Conservation (phyloP, 2,797 vertebrate genomes). For the Sebastes steindachneri region DNA sequence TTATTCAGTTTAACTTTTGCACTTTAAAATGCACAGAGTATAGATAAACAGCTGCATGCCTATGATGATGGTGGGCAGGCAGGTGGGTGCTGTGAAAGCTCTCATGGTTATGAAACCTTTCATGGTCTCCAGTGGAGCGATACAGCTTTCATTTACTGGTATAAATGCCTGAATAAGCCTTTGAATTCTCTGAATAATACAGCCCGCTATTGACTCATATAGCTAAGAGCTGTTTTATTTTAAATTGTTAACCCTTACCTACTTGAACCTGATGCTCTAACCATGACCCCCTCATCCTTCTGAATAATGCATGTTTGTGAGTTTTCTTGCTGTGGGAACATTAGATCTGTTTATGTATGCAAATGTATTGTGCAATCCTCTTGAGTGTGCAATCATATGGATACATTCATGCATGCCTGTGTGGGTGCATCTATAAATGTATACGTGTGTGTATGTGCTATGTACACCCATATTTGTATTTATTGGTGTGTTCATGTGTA, state of each 20-base stretch:
- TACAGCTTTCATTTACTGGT: conserved; percentile 22
- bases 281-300: conserved; percentile 5
- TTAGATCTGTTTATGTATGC: conserved; percentile 28
- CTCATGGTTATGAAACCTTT: conserved; percentile 21
- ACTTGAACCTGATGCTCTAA: conserved; percentile 12
- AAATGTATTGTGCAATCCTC: conserved; percentile 4
- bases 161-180: conserved; percentile 40
- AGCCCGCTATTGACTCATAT: conserved; percentile 26
- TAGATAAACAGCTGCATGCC: background rate
- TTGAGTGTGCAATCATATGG: conserved; percentile 7
- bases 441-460: background rate
- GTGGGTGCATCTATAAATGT: conserved; percentile 14
- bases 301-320: conserved; percentile 43
- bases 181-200: conserved; percentile 31
- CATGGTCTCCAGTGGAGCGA: conserved; percentile 5
- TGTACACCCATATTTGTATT: conserved; percentile 4
- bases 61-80: background rate
- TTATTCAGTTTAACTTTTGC: background rate
- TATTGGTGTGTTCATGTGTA: conserved; percentile 35
- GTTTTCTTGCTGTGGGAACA: conserved; percentile 6
- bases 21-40: background rate
- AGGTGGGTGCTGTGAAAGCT: conserved; percentile 1
- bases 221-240: conserved; percentile 41
- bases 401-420: conserved; percentile 6
- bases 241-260: conserved; percentile 34